A percentile compares a stretch with the other conserved stretches of the same genome.
phyloP scores from a whole-genome alignment of 2,888 invertebrate genomes.

The Megastigmus dorsalis region DNA sequence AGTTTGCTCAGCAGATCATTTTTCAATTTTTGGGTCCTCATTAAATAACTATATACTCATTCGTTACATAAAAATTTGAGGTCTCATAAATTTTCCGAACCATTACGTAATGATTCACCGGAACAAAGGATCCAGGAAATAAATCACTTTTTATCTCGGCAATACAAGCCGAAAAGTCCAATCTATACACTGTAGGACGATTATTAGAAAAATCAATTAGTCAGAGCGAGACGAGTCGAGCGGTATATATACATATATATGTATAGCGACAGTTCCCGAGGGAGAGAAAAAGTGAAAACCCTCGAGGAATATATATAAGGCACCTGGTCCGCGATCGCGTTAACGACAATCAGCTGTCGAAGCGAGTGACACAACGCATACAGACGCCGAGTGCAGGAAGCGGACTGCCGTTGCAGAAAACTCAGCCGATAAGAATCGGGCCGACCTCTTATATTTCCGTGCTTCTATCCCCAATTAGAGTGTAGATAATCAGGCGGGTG shows the following conservation, averaged over 20 bases:
- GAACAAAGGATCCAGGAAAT: not conserved
- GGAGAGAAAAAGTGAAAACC: conserved; percentile 22
- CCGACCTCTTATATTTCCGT: conserved; percentile 19
- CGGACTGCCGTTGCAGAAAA: not conserved
- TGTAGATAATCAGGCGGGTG: conserved; percentile 34
- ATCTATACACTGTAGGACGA: not conserved
- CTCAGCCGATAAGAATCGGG: conserved; percentile 40
- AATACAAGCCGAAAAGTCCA: too few species aligned
- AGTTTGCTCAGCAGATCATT: too few species aligned
- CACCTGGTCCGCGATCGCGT: conserved; percentile 37
- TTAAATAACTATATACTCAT: too few species aligned
- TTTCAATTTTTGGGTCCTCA: too few species aligned
- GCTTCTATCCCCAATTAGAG: conserved; percentile 42
- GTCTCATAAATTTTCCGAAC: not conserved
- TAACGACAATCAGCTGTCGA: conserved; percentile 49
- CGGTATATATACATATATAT: too few species aligned
- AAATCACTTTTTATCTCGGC: conserved; percentile 21
- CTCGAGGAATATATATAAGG: conserved; percentile 13
- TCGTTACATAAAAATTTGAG: too few species aligned
- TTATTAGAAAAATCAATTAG: conserved; percentile 34
- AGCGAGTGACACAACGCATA: conserved; percentile 34
- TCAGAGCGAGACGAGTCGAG: not conserved
- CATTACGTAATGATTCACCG: not conserved
- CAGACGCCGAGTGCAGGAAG: not conserved
- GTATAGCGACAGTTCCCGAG: too few species aligned